Conservation (phyloP, 2,113 vertebrate genomes). For the Prolemur simus region DNA sequence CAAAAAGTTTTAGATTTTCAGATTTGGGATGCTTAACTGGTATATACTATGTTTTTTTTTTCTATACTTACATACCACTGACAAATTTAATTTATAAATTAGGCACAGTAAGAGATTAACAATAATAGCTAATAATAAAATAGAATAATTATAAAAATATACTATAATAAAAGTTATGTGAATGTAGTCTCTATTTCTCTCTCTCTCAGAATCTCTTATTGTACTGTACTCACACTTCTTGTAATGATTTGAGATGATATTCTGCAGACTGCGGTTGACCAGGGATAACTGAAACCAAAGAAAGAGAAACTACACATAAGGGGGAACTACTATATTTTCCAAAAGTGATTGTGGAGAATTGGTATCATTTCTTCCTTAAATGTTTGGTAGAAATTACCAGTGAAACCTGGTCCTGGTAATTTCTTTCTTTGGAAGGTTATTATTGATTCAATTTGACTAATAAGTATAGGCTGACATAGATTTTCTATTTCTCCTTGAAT, state of each 20-base stretch:
- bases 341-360: background rate
- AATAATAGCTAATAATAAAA: background rate
- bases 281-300: background rate
- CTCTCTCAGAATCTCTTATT: background rate
- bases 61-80: background rate
- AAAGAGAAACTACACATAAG: background rate
- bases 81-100: background rate
- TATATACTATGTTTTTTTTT: background rate
- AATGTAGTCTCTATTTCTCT: background rate
- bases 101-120: background rate
- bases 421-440: background rate
- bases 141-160: background rate
- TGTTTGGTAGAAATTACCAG: background rate
- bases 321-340: background rate
- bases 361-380: background rate
- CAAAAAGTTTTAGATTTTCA: background rate
- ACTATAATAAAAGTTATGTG: background rate
- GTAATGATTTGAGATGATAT: background rate
- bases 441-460: background rate
- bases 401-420: background rate
- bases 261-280: background rate
- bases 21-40: background rate
- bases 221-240: background rate
- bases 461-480: background rate
- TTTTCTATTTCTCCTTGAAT: background rate